Evolutionary conservation across 2,113 vertebrate species (phyloP).

Genomic region (Gopherus flavomarginatus): DNA sequence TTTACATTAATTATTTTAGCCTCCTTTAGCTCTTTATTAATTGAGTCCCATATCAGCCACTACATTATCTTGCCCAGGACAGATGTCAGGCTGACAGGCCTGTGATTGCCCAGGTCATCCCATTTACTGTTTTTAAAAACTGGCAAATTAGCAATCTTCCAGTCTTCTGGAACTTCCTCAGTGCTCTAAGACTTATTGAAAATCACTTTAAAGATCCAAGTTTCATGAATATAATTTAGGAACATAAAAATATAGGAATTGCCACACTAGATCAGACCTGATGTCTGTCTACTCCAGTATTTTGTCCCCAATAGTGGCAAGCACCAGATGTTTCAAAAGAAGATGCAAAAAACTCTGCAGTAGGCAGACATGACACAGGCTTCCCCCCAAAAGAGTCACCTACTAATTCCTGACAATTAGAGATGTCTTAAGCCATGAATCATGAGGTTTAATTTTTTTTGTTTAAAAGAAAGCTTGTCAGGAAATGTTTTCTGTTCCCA

Average conservation of each 20-base stretch:
- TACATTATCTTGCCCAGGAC: not conserved
- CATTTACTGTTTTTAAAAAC: not conserved
- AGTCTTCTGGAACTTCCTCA: not conserved
- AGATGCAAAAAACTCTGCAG: not conserved
- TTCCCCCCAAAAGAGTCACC: not conserved
- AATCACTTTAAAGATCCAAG: not conserved
- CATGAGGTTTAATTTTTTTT: not conserved
- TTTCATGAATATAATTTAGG: not conserved
- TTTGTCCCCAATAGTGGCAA: not conserved
- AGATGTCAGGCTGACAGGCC: not conserved
- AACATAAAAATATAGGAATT: not conserved
- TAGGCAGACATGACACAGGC: not conserved
- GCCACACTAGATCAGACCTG: not conserved
- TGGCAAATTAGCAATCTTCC: not conserved
- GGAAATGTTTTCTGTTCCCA: not conserved
- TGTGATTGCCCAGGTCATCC: not conserved
- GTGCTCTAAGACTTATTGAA: not conserved
- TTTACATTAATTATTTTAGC: not conserved
- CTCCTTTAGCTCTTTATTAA: not conserved
- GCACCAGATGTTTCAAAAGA: not conserved
- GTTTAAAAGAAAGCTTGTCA: not conserved
- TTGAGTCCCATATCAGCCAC: not conserved
- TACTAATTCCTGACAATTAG: not conserved
- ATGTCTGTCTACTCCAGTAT: not conserved
- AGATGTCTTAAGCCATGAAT: not conserved